Percentiles rank a stretch among this genome's conserved stretches.
Evolutionary conservation across 92 coral and sea anemone genomes (phyloP).

Genomic region (Phymanthus crucifer): DNA sequence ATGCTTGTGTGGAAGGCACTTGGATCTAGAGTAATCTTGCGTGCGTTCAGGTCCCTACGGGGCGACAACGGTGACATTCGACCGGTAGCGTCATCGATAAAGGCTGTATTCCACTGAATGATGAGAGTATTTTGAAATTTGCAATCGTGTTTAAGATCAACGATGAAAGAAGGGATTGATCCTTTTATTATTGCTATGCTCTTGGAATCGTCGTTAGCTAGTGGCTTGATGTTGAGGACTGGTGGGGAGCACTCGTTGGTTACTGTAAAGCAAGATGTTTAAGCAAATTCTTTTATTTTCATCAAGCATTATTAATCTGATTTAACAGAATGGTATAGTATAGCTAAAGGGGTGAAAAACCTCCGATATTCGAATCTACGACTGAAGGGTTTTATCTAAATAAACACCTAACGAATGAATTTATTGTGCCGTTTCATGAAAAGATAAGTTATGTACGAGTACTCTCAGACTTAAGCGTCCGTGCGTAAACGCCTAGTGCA

Average conservation of each 20-base stretch:
- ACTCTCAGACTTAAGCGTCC: no score
- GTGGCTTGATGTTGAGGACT: conserved; percentile 12
- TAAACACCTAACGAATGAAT: no score
- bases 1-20: not conserved
- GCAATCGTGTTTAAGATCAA: conserved; percentile 13
- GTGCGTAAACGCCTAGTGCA: no score
- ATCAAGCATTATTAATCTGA: no score
- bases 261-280: not conserved
- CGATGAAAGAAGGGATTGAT: not conserved
- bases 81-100: not conserved
- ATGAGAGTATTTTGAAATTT: not conserved
- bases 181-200: conserved; percentile 14
- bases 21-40: not conserved
- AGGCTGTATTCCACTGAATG: conserved; percentile 27
- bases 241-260: conserved; percentile 25
- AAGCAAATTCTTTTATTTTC: no score
- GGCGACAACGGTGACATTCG: conserved; percentile 10
- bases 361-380: no score
- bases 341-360: no score
- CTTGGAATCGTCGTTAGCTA: conserved; percentile 7
- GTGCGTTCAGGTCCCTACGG: not conserved
- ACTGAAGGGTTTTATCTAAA: no score
- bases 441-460: no score
- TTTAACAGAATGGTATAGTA: no score
- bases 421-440: no score